phyloP scores from a whole-genome alignment of 2,888 invertebrate species.

The Callyntrura guangdongensis region DNA sequence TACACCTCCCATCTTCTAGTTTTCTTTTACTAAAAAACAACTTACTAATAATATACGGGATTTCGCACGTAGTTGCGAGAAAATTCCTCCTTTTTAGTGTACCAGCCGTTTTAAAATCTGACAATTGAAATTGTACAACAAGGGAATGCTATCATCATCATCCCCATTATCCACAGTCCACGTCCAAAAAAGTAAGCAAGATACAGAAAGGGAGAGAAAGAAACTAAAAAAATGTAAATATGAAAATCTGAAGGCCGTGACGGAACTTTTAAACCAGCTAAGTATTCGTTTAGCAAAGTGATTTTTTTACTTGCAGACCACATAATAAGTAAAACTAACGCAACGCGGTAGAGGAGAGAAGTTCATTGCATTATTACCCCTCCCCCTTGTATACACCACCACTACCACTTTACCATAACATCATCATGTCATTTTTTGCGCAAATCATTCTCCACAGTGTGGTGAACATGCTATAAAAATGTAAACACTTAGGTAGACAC shows the following conservation, averaged over 20 bases:
- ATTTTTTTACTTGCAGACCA: no score
- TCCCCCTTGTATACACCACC: no score
- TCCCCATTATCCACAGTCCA: not conserved
- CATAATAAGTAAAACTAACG: not conserved
- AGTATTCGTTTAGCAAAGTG: no score
- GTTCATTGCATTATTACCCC: conserved; percentile 28
- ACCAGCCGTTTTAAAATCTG: not conserved
- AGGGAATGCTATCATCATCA: not conserved
- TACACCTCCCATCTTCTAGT: conserved; percentile 8
- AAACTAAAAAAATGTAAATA: conserved; percentile 18
- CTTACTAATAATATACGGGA: not conserved
- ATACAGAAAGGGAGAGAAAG: not conserved
- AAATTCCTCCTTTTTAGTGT: conserved; percentile 30
- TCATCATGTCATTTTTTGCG: not conserved
- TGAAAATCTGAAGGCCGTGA: conserved; percentile 50
- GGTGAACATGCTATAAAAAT: conserved; percentile 62
- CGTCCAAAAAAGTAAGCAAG: not conserved
- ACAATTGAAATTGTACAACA: not conserved
- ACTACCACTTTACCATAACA: no score
- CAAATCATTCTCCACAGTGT: conserved; percentile 26
- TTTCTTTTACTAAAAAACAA: not conserved
- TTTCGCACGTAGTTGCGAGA: conserved; percentile 59
- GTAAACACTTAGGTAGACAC: conserved; percentile 67
- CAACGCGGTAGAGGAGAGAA: not conserved
- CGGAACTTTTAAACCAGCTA: conserved; percentile 14